A percentile compares a stretch with the other conserved stretches of the same genome.
These are phyloP conservation scores for Psilopsiagon aurifrons DNA, from an alignment of 2,113 vertebrate genomes.

Conservation along the genomic window DNA sequence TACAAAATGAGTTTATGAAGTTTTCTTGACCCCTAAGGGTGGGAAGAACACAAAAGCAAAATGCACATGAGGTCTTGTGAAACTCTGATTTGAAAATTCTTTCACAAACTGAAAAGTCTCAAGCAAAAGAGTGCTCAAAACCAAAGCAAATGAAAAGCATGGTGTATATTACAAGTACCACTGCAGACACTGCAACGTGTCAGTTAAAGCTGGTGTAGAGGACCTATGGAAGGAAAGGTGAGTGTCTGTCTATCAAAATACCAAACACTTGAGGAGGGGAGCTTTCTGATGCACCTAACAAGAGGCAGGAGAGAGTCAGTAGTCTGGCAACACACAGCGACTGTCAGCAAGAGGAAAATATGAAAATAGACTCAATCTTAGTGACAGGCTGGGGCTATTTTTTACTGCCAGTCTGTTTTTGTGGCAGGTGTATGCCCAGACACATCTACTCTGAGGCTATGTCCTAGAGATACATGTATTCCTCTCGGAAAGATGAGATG, in stretches of 20 bases:
- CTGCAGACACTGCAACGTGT: accelerated
- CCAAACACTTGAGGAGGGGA: accelerated
- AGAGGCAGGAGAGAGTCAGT: not conserved
- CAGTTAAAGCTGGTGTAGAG: not conserved
- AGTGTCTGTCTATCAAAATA: accelerated
- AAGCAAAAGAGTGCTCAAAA: not conserved
- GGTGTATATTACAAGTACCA: not conserved
- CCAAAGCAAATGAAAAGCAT: not conserved
- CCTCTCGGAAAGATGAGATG: not conserved
- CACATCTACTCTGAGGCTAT: accelerated
- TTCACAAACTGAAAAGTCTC: not conserved
- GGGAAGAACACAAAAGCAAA: not conserved
- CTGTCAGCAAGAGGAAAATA: not conserved
- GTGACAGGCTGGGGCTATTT: not conserved
- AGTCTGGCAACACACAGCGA: not conserved
- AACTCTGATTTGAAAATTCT: not conserved
- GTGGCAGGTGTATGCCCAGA: accelerated
- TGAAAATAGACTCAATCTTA: accelerated
- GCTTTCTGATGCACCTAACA: accelerated
- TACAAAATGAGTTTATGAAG: not conserved
- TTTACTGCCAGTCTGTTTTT: accelerated
- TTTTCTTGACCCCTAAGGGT: not conserved
- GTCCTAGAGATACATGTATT: accelerated
- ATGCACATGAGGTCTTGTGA: not conserved
- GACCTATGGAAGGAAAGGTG: accelerated